Percentiles rank a stretch among this genome's conserved stretches.
Evolutionary conservation across 2,113 vertebrate species (phyloP).

Genomic region (Monopterus albus): DNA sequence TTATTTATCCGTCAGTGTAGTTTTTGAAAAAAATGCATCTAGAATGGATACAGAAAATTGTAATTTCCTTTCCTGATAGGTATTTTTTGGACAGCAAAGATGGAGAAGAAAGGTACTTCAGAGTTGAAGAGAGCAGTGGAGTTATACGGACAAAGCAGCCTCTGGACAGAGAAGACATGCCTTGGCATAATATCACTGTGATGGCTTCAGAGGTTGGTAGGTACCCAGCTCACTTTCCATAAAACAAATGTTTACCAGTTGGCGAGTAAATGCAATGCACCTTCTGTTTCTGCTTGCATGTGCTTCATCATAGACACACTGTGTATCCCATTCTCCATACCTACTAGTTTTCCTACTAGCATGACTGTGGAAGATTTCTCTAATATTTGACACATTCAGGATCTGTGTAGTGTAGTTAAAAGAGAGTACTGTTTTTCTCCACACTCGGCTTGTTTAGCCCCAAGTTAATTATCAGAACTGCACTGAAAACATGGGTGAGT

Average conservation of each 20-base stretch:
- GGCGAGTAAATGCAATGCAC: background rate
- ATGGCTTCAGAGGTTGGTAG: constrained; percentile 94
- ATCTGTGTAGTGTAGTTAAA: background rate
- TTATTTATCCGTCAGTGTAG: background rate
- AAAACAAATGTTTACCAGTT: background rate
- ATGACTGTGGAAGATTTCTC: background rate
- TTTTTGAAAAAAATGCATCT: background rate
- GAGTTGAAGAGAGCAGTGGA: constrained; percentile 88
- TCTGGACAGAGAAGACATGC: constrained; percentile 91
- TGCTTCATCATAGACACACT: background rate
- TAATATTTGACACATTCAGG: background rate
- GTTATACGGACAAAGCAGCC: constrained; percentile 88
- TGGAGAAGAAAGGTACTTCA: constrained; percentile 87
- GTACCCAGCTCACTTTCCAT: constrained; percentile 47
- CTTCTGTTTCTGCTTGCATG: background rate
- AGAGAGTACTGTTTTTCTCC: constrained; percentile 20
- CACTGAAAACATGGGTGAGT: constrained; percentile 16
- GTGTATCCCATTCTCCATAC: background rate
- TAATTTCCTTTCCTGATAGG: constrained; percentile 69
- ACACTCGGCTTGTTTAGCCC: constrained; percentile 20
- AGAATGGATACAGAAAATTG: background rate
- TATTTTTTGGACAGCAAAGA: constrained; percentile 88
- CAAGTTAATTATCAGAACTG: constrained; percentile 11
- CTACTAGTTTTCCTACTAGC: background rate
- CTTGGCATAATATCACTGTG: constrained; percentile 96